These are phyloP conservation scores for Lucifuga dentata DNA, from an alignment of 2,113 vertebrate species.

Conservation along the genomic window DNA sequence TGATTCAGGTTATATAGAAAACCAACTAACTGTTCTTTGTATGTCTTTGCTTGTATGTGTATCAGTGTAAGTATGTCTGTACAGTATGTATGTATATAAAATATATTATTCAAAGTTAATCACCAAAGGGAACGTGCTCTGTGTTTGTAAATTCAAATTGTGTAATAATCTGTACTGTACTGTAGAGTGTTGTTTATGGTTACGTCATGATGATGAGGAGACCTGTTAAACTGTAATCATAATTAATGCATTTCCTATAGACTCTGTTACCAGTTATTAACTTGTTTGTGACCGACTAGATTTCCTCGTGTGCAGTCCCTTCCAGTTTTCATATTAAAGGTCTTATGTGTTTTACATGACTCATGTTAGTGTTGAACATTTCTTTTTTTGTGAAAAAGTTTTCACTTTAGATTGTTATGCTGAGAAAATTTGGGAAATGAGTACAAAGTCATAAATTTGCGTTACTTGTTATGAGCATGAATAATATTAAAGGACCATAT, in stretches of 20 bases:
- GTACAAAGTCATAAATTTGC: neutral
- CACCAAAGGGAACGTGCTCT: slow-evolving; percentile 79
- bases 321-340: slow-evolving; percentile 24
- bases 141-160: slow-evolving; percentile 68
- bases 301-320: slow-evolving; percentile 59
- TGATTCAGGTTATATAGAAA: slow-evolving; percentile 65
- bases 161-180: slow-evolving; percentile 66
- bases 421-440: neutral
- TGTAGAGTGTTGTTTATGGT: slow-evolving; percentile 48
- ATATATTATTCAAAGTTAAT: slow-evolving; percentile 81
- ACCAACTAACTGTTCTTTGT: slow-evolving; percentile 61
- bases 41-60: slow-evolving; percentile 61
- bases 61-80: slow-evolving; percentile 69
- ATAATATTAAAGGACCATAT: too few species aligned
- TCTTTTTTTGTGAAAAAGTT: neutral
- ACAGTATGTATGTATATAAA: slow-evolving; percentile 76
- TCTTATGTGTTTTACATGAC: slow-evolving; percentile 23
- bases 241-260: slow-evolving; percentile 41
- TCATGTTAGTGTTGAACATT: slow-evolving; percentile 17
- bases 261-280: slow-evolving; percentile 40
- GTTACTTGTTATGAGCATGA: neutral
- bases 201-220: slow-evolving; percentile 34
- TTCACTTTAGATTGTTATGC: neutral
- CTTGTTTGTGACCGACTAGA: slow-evolving; percentile 50
- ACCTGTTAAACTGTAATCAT: slow-evolving; percentile 35